These are phyloP conservation scores for Coelinius sp. DNA, from an alignment of 2,888 invertebrate species.

Conservation along the genomic window DNA sequence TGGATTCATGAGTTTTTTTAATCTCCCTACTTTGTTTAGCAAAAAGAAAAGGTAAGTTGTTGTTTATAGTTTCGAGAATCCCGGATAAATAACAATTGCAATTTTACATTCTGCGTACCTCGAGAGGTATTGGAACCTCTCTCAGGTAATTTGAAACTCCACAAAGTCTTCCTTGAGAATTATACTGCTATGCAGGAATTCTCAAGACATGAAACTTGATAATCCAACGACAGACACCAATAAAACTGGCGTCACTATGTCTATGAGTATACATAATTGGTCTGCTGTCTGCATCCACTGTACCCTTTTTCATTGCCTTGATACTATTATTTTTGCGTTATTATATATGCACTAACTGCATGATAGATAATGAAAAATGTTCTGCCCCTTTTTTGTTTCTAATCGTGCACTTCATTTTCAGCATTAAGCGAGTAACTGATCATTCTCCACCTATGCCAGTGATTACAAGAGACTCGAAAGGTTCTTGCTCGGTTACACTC, in stretches of 20 bases:
- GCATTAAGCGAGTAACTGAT: slow-evolving; percentile 63
- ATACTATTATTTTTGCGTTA: no score
- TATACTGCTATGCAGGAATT: slow-evolving; percentile 77
- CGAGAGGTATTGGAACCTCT: slow-evolving; percentile 78
- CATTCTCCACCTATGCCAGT: slow-evolving; percentile 45
- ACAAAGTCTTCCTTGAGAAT: slow-evolving; percentile 80
- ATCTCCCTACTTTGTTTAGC: slow-evolving; percentile 83
- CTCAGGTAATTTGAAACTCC: slow-evolving; percentile 77
- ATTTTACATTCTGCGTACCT: slow-evolving; percentile 76
- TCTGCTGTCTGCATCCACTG: slow-evolving; percentile 57
- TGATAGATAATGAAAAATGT: no score
- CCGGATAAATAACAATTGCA: no score
- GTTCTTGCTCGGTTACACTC: slow-evolving; percentile 50
- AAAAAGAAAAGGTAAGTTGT: slow-evolving; percentile 80
- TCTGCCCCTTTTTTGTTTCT: no score
- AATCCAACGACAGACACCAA: slow-evolving; percentile 63
- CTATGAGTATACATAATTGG: slow-evolving; percentile 71
- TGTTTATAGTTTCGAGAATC: no score
- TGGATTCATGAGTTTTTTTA: slow-evolving; percentile 77
- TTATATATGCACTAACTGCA: slow-evolving; percentile 13
- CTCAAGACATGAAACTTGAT: slow-evolving; percentile 76
- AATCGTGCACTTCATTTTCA: slow-evolving; percentile 46
- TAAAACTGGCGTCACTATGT: slow-evolving; percentile 76
- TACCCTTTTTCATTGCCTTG: slow-evolving; percentile 46
- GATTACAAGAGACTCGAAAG: slow-evolving; percentile 36